A percentile compares a stretch with the other conserved stretches of the same genome.
phyloP scores from a whole-genome alignment of 1,140 invertebrate species.

The Heliconius congener region DNA sequence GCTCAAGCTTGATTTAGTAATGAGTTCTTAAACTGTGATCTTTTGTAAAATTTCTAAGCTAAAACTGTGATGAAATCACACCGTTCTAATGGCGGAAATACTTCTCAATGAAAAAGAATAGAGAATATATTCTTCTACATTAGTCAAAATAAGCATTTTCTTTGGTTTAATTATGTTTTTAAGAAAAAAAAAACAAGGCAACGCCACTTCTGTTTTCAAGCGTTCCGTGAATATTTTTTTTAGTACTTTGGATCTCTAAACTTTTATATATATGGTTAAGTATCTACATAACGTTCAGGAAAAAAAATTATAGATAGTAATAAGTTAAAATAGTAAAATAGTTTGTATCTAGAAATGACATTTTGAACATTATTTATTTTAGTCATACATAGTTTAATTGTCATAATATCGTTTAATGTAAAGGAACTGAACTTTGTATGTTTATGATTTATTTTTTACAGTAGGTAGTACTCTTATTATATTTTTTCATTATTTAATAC shows the following conservation, averaged over 20 bases:
- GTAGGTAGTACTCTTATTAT: no score
- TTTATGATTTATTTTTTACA: not conserved
- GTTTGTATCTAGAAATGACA: constrained; percentile 5
- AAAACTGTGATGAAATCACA: not conserved
- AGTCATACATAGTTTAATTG: not conserved
- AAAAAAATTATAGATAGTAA: not conserved
- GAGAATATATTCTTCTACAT: not conserved
- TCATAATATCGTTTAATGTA: not conserved
- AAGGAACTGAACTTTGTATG: not conserved
- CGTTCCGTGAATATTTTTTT: not conserved
- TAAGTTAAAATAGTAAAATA: not conserved
- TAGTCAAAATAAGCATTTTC: not conserved
- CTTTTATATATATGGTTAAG: not conserved
- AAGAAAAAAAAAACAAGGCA: not conserved
- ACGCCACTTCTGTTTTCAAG: not conserved
- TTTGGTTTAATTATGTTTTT: not conserved
- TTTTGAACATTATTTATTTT: not conserved
- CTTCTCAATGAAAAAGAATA: not conserved
- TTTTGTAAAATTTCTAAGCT: not conserved
- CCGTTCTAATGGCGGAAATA: not conserved
- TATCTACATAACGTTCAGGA: not conserved
- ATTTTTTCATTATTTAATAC: no score
- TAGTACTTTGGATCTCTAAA: not conserved
- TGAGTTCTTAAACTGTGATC: not conserved
- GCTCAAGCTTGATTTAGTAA: not conserved